phyloP scores from a whole-genome alignment of 1,140 invertebrate species.

The Diorhabda sublineata region DNA sequence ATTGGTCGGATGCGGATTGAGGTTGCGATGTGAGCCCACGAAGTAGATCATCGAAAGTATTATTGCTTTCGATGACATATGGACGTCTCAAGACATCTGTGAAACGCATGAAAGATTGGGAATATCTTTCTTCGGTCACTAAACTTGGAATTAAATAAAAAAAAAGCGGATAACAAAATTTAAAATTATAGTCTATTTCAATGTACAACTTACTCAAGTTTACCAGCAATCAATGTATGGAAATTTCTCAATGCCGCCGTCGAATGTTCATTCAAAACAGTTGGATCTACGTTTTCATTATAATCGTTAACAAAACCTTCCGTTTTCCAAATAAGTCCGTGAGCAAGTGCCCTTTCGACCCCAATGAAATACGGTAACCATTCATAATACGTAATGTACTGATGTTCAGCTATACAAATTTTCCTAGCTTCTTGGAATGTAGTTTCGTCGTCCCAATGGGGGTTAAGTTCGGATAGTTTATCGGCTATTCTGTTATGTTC shows the following conservation, averaged over 20 bases:
- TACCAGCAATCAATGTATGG: constrained; percentile 76
- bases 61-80: constrained; percentile 61
- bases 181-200: constrained; percentile 48
- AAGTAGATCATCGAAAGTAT: constrained; percentile 69
- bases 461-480: constrained; percentile 68
- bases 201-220: constrained; percentile 61
- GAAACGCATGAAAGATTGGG: constrained; percentile 58
- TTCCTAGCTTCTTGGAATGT: constrained; percentile 82
- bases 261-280: constrained; percentile 78
- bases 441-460: constrained; percentile 82
- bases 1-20: constrained; percentile 66
- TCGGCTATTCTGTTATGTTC: constrained; percentile 88
- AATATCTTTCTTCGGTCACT: constrained; percentile 59
- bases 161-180: constrained; percentile 47
- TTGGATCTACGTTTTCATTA: constrained; percentile 71
- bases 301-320: constrained; percentile 78
- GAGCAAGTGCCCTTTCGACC: constrained; percentile 61
- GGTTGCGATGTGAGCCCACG: constrained; percentile 68
- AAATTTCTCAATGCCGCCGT: constrained; percentile 85
- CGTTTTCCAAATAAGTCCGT: constrained; percentile 64
- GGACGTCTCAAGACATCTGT: constrained; percentile 76
- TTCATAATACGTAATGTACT: constrained; percentile 82
- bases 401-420: constrained; percentile 72
- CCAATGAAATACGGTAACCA: constrained; percentile 79
- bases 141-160: constrained; percentile 51